These are phyloP conservation scores for Ctenochaetus hawaiiensis DNA, from an alignment of 2,797 vertebrate genomes.

Conservation along the genomic window DNA sequence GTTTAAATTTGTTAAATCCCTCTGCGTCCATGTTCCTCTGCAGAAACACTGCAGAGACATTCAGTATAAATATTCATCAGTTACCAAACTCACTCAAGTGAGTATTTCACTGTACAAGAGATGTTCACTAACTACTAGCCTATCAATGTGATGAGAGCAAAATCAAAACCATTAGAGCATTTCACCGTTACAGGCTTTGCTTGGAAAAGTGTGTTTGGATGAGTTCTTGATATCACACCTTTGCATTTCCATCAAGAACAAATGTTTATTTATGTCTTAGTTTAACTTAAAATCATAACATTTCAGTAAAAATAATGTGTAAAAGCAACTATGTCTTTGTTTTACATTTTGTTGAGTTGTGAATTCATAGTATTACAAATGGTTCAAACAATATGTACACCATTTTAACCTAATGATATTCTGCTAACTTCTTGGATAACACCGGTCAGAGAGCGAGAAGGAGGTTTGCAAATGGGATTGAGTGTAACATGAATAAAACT, in stretches of 20 bases:
- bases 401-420: too few species aligned
- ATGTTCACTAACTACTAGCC: neutral
- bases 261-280: neutral
- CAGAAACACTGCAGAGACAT: neutral
- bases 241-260: neutral
- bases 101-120: neutral
- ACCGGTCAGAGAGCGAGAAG: too few species aligned
- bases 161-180: neutral
- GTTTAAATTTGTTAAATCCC: neutral
- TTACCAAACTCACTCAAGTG: neutral
- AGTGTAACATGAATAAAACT: too few species aligned
- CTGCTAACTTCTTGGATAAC: too few species aligned
- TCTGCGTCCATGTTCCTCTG: neutral
- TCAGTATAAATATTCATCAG: slow-evolving; percentile 12
- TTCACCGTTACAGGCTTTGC: neutral
- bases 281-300: too few species aligned
- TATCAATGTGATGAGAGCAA: neutral
- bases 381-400: too few species aligned
- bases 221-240: neutral
- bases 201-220: neutral
- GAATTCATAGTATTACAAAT: too few species aligned
- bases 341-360: too few species aligned
- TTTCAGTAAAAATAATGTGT: too few species aligned
- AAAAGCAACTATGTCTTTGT: too few species aligned
- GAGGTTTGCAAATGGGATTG: too few species aligned